Evolutionary conservation across 1,140 invertebrate genomes (phyloP).

Genomic region (Paramacrobiotus metropolitanus): DNA sequence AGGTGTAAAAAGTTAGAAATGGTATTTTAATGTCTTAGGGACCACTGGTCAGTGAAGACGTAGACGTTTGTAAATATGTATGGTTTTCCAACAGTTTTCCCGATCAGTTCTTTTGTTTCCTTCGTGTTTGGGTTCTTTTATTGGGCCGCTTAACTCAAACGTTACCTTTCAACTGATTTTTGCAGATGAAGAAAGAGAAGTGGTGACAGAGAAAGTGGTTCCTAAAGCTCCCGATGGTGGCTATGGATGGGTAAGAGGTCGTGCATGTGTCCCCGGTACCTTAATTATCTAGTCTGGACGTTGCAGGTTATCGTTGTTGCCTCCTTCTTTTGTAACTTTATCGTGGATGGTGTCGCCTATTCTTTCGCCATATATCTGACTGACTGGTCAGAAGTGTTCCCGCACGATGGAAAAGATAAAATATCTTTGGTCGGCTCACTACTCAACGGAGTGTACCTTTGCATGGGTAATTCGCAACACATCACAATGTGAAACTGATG

Average conservation of each 20-base stretch:
- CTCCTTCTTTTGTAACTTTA: slow-evolving; percentile 90
- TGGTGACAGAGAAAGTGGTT: not conserved
- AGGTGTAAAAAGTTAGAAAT: no score
- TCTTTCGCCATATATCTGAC: slow-evolving; percentile 19
- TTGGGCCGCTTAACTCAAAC: no score
- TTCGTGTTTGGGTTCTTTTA: no score
- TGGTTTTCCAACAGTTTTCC: no score
- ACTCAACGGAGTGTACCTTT: slow-evolving; percentile 18
- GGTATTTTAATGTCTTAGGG: no score
- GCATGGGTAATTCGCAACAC: slow-evolving; percentile 17
- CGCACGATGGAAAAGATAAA: not conserved
- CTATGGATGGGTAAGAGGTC: slow-evolving; percentile 2
- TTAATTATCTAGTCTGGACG: not conserved
- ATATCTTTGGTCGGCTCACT: slow-evolving; percentile 15
- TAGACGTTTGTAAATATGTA: no score
- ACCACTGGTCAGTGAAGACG: no score
- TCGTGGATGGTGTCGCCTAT: slow-evolving; percentile 59
- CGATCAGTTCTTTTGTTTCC: no score
- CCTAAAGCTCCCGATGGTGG: not conserved
- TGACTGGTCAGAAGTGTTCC: not conserved
- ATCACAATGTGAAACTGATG: not conserved
- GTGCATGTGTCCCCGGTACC: no score
- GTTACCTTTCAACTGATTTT: no score
- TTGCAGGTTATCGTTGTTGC: slow-evolving; percentile 24
- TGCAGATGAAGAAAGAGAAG: no score